phyloP scores from a whole-genome alignment of 2,113 vertebrate genomes.

The Siniperca chuatsi region DNA sequence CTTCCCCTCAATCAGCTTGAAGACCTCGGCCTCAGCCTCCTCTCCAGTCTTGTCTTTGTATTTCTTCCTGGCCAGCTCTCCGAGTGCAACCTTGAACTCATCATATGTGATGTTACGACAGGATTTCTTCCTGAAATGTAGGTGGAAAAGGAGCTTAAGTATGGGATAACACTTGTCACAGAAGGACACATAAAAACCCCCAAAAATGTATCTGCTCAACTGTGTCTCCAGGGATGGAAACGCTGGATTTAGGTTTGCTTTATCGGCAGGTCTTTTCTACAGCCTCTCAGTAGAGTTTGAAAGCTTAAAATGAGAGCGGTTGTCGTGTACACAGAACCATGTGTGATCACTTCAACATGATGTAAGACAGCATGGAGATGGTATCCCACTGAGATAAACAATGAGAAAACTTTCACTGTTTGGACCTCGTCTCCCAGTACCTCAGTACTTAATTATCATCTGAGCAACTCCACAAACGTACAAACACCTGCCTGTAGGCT shows the following conservation, averaged over 20 bases:
- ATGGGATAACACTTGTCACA: neutral
- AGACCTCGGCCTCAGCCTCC: conserved; percentile 91
- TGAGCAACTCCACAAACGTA: conserved; percentile 32
- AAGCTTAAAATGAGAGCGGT: conserved; percentile 46
- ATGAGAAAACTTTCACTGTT: conserved; percentile 49
- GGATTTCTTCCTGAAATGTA: conserved; percentile 89
- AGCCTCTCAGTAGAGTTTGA: conserved; percentile 18
- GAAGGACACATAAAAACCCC: conserved; percentile 1
- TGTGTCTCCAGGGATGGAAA: neutral
- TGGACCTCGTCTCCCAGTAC: conserved; percentile 43
- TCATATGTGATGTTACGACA: conserved; percentile 93
- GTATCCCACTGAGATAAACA: conserved; percentile 63
- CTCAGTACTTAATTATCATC: conserved; percentile 37
- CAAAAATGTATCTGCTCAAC: neutral
- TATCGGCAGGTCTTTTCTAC: conserved; percentile 4
- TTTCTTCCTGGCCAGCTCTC: conserved; percentile 92
- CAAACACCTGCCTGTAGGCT: conserved; percentile 35
- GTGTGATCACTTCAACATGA: conserved; percentile 61
- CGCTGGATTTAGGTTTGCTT: neutral
- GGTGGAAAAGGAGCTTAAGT: conserved; percentile 18
- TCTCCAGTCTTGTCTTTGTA: conserved; percentile 92
- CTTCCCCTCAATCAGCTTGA: conserved; percentile 93
- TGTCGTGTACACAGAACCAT: conserved; percentile 50
- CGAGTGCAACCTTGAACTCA: conserved; percentile 92
- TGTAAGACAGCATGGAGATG: conserved; percentile 69